Percentiles rank a stretch among this genome's conserved stretches.
phyloP scores from a whole-genome alignment of 2,888 invertebrate species.

The Horisme vitalbata region DNA sequence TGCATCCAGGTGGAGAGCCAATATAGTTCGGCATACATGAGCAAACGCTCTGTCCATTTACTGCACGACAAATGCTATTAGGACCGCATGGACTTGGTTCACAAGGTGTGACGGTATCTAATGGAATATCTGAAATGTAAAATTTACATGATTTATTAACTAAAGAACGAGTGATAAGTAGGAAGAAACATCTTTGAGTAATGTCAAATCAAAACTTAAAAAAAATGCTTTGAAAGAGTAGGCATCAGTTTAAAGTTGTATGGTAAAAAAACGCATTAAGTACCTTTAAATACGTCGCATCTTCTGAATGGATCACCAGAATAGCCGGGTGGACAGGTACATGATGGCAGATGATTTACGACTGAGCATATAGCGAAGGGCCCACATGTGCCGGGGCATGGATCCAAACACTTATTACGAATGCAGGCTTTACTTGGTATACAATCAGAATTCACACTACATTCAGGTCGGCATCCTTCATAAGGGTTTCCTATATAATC shows the following conservation, averaged over 20 bases:
- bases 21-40: slow-evolving; percentile 88
- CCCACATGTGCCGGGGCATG: slow-evolving; percentile 90
- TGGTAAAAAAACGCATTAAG: not conserved
- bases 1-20: slow-evolving; percentile 89
- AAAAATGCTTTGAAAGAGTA: not conserved
- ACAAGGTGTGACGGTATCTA: slow-evolving; percentile 82
- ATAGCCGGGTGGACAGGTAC: slow-evolving; percentile 86
- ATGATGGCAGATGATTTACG: slow-evolving; percentile 86
- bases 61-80: slow-evolving; percentile 88
- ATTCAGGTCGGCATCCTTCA: slow-evolving; percentile 90
- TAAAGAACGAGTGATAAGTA: too few species aligned
- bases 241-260: not conserved
- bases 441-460: slow-evolving; percentile 88
- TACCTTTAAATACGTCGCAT: slow-evolving; percentile 74
- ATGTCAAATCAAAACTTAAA: too few species aligned
- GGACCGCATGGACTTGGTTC: slow-evolving; percentile 89
- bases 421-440: slow-evolving; percentile 87
- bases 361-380: slow-evolving; percentile 88
- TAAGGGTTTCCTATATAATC: slow-evolving; percentile 91
- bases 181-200: too few species aligned
- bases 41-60: slow-evolving; percentile 88
- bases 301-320: slow-evolving; percentile 88
- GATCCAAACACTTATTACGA: slow-evolving; percentile 88
- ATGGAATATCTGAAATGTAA: slow-evolving; percentile 52
- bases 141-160: too few species aligned